These are phyloP conservation scores for Diabrotica balteata DNA, from an alignment of 2,888 invertebrate genomes.

Conservation along the genomic window DNA sequence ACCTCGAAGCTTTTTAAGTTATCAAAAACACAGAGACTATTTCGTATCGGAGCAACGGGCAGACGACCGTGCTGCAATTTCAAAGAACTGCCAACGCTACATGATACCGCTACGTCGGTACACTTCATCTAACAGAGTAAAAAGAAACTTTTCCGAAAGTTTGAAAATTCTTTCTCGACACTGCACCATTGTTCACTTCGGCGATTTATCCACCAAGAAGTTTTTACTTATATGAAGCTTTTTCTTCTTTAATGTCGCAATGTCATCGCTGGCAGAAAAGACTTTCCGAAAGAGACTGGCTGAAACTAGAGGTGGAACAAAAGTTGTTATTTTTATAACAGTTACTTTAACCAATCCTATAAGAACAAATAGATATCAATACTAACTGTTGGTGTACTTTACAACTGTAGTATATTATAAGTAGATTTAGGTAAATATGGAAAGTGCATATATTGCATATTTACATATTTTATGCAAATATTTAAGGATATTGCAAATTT, in stretches of 20 bases:
- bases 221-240: slow-evolving; percentile 30
- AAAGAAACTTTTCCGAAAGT: slow-evolving; percentile 20
- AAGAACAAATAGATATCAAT: too few relatives aligned
- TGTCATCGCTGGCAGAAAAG: slow-evolving; percentile 26
- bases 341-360: not conserved
- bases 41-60: slow-evolving; percentile 8
- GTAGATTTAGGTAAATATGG: too few relatives aligned
- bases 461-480: too few relatives aligned
- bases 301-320: not conserved
- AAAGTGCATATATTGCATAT: too few relatives aligned
- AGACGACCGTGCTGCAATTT: slow-evolving; percentile 14
- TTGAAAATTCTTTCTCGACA: slow-evolving; percentile 21
- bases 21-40: slow-evolving; percentile 11
- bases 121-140: slow-evolving; percentile 26
- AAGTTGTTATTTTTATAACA: not conserved
- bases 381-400: too few relatives aligned
- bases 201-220: slow-evolving; percentile 28
- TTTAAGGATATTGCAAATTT: too few relatives aligned
- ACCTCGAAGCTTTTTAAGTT: not conserved
- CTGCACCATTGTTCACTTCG: slow-evolving; percentile 24
- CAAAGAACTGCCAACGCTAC: slow-evolving; percentile 22
- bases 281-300: slow-evolving; percentile 26
- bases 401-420: too few relatives aligned
- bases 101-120: slow-evolving; percentile 16
- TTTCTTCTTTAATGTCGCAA: slow-evolving; percentile 30